phyloP scores from a whole-genome alignment of 1,140 invertebrate species.

The Drosophila bocki region DNA sequence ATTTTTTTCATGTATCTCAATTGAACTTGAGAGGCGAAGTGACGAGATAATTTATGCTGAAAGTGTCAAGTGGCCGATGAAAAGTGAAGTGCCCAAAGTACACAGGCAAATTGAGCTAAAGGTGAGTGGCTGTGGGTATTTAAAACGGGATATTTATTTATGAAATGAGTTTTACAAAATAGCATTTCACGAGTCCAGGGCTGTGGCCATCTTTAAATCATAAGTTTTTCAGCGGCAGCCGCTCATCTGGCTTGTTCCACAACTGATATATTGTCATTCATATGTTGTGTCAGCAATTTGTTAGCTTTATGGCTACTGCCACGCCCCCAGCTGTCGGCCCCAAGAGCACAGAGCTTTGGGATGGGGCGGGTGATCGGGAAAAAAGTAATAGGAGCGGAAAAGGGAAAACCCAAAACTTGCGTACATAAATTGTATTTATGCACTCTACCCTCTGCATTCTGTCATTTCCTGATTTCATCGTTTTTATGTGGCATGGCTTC shows the following conservation, averaged over 20 bases:
- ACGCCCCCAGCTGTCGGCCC: slow-evolving; percentile 47
- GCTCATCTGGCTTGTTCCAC: slow-evolving; percentile 38
- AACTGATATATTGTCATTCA: slow-evolving; percentile 55
- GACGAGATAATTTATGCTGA: slow-evolving; percentile 16
- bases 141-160: background rate
- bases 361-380: slow-evolving; percentile 27
- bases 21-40: slow-evolving; percentile 5
- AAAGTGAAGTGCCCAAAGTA: slow-evolving; percentile 9
- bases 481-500: slow-evolving; percentile 4
- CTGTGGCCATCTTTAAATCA: slow-evolving; percentile 24
- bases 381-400: slow-evolving; percentile 33
- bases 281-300: slow-evolving; percentile 58
- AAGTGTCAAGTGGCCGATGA: slow-evolving; percentile 22
- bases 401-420: slow-evolving; percentile 37
- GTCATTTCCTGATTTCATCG: slow-evolving; percentile 34
- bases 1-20: slow-evolving; percentile 10
- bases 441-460: slow-evolving; percentile 44
- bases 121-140: slow-evolving; percentile 6
- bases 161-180: background rate
- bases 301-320: slow-evolving; percentile 51
- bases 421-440: slow-evolving; percentile 55
- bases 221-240: slow-evolving; percentile 20
- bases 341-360: background rate
- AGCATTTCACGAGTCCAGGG: background rate
- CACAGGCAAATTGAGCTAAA: background rate